phyloP scores from a whole-genome alignment of 2,113 vertebrate species.

The Crotalus horridus region DNA sequence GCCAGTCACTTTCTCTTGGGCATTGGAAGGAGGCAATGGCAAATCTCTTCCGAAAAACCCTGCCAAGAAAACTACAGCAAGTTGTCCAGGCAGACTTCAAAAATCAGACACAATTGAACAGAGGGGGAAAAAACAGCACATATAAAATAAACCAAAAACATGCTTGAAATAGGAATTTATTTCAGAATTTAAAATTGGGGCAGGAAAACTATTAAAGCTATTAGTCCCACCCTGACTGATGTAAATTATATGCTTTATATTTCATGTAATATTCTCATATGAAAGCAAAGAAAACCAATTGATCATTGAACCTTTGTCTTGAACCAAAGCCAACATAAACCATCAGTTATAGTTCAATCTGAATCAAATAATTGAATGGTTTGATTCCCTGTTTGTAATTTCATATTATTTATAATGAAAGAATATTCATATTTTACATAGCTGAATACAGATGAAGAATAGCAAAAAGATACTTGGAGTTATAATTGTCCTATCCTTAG shows the following conservation, averaged over 20 bases:
- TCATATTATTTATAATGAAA: background rate
- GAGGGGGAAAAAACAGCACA: background rate
- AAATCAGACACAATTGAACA: background rate
- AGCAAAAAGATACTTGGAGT: background rate
- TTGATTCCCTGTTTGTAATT: background rate
- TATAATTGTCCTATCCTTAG: background rate
- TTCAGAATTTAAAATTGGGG: background rate
- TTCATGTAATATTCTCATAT: background rate
- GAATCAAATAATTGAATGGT: background rate
- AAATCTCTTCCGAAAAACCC: no score
- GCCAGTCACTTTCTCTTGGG: no score
- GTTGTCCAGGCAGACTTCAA: no score
- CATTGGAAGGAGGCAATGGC: no score
- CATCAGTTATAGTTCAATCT: background rate
- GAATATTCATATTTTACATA: background rate
- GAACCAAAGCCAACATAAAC: background rate
- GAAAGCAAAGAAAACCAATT: background rate
- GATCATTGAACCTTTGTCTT: background rate
- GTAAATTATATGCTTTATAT: background rate
- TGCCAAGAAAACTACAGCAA: no score
- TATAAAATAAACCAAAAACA: background rate
- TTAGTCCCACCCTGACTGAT: background rate
- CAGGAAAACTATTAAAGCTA: background rate
- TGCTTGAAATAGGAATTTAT: background rate
- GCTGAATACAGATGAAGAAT: background rate